A percentile compares a stretch with the other conserved stretches of the same genome.
These are phyloP conservation scores for Diadema setosum DNA, from an alignment of 35 echinoderm and acorn worm species.

Conservation along the genomic window DNA sequence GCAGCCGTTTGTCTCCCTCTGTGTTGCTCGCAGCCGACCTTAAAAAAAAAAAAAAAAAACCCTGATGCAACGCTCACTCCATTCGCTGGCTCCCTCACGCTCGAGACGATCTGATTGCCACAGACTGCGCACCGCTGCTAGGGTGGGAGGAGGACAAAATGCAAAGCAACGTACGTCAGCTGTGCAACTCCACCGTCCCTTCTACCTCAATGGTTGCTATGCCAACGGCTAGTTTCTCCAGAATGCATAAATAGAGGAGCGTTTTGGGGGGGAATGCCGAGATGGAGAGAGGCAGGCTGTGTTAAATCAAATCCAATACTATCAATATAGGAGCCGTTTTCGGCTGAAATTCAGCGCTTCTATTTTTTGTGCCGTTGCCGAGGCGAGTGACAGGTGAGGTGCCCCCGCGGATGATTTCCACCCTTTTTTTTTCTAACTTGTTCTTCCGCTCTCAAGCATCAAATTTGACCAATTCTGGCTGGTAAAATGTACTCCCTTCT, in stretches of 20 bases:
- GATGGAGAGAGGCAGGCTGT: not conserved
- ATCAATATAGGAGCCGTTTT: too few relatives aligned
- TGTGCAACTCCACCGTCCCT: conserved; percentile 3
- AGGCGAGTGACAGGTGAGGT: too few relatives aligned
- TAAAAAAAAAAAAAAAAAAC: not conserved
- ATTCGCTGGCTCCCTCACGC: conserved; percentile 1
- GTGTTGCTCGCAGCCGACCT: not conserved
- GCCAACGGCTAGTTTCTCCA: not conserved
- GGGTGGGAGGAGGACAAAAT: not conserved
- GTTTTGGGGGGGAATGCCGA: not conserved
- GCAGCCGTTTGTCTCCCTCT: not conserved
- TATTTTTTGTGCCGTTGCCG: too few relatives aligned
- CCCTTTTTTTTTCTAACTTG: too few relatives aligned
- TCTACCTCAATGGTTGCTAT: conserved; percentile 29
- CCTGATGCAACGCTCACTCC: not conserved
- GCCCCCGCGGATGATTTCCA: too few relatives aligned
- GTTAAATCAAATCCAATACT: not conserved
- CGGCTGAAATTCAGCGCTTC: too few relatives aligned
- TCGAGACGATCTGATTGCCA: not conserved
- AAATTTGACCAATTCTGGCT: too few relatives aligned
- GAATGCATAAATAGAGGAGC: conserved; percentile 19
- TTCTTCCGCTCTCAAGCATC: too few relatives aligned
- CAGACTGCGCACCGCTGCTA: not conserved
- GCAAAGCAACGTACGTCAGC: not conserved
- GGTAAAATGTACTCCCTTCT: too few relatives aligned